Evolutionary conservation across 2,797 vertebrate genomes (phyloP).

Genomic region (Poecilia wingei): DNA sequence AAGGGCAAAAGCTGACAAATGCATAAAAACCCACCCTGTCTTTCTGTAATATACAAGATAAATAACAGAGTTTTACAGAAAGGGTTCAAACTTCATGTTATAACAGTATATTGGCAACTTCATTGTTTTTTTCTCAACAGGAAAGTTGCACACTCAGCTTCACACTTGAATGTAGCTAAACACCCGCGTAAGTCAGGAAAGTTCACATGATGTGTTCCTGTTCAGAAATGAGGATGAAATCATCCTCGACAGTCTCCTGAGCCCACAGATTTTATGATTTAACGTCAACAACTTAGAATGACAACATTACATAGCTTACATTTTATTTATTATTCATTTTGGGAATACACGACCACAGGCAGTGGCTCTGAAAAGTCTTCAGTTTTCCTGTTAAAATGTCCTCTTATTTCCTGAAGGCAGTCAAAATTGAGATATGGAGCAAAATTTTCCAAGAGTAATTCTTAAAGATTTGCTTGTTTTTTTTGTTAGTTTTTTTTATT

Average conservation of each 20-base stretch:
- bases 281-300: slow-evolving; percentile 22
- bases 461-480: neutral
- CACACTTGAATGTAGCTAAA: slow-evolving; percentile 33
- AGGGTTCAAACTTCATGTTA: slow-evolving; percentile 27
- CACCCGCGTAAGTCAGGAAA: slow-evolving; percentile 39
- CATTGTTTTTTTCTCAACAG: slow-evolving; percentile 39
- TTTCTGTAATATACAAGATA: slow-evolving; percentile 21
- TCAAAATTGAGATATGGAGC: neutral
- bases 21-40: slow-evolving; percentile 28
- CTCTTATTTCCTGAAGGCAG: neutral
- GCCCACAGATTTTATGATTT: slow-evolving; percentile 38
- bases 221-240: slow-evolving; percentile 43
- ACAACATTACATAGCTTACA: slow-evolving; percentile 33
- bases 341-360: neutral
- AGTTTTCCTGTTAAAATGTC: neutral
- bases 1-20: slow-evolving; percentile 14
- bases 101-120: slow-evolving; percentile 24
- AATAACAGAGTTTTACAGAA: slow-evolving; percentile 30
- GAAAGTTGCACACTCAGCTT: slow-evolving; percentile 33
- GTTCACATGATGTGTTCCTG: slow-evolving; percentile 49
- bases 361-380: neutral
- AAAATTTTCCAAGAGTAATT: neutral
- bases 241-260: slow-evolving; percentile 38
- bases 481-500: neutral
- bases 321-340: slow-evolving; percentile 41